Conservation (phyloP, 1,140 invertebrate genomes). For the Bombus difficillimus region DNA sequence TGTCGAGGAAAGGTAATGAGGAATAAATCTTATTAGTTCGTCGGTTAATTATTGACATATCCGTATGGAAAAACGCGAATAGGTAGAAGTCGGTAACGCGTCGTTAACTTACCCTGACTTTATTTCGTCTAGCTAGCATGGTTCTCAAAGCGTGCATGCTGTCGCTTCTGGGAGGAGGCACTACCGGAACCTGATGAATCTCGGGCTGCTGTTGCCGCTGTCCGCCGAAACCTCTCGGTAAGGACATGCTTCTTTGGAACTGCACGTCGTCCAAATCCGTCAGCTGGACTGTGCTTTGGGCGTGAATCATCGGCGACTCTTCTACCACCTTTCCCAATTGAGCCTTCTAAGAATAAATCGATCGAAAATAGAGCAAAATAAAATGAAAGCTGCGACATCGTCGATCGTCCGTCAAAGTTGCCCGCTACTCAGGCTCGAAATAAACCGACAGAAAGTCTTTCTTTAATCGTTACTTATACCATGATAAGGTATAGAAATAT, state of each 20-base stretch:
- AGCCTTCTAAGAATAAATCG: conserved; percentile 65
- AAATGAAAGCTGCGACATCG: conserved; percentile 4
- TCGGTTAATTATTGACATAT: neutral
- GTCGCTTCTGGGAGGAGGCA: conserved; percentile 81
- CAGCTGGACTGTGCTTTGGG: conserved; percentile 75
- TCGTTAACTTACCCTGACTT: conserved; percentile 73
- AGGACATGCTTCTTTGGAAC: conserved; percentile 80
- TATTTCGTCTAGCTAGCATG: conserved; percentile 77
- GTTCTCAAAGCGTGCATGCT: conserved; percentile 80
- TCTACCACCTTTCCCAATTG: conserved; percentile 76
- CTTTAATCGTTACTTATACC: no score
- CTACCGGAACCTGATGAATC: conserved; percentile 73
- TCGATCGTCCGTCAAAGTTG: neutral
- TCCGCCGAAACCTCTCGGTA: conserved; percentile 81
- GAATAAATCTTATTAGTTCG: neutral
- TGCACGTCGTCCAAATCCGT: conserved; percentile 76
- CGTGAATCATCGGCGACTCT: conserved; percentile 72
- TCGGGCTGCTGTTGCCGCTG: conserved; percentile 70
- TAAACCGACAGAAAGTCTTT: neutral
- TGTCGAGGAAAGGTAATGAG: neutral
- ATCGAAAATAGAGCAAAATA: conserved; percentile 24
- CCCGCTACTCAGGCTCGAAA: neutral
- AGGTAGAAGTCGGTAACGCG: neutral
- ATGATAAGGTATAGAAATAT: no score
- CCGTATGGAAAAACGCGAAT: neutral